phyloP scores from a whole-genome alignment of 2,797 vertebrate species.

The Vultur gryphus region DNA sequence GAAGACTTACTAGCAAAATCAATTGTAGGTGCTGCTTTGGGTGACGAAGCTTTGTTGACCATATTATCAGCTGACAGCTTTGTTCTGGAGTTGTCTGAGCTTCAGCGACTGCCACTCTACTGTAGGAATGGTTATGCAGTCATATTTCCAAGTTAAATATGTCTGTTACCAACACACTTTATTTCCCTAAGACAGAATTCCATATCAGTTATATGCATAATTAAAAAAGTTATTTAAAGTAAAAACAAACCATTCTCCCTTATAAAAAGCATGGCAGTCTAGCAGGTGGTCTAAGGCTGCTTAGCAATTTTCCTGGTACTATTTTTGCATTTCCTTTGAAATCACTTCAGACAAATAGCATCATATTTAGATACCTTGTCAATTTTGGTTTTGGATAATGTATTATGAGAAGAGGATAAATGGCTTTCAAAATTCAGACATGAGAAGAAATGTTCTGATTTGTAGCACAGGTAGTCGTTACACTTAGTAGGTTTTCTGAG shows the following conservation, averaged over 20 bases:
- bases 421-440: neutral
- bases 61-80: neutral
- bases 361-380: neutral
- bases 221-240: neutral
- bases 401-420: neutral
- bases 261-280: neutral
- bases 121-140: neutral
- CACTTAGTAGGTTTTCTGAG: neutral
- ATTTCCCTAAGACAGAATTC: neutral
- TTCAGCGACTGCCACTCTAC: rapidly evolving
- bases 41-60: neutral
- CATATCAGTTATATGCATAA: neutral
- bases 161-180: neutral
- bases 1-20: neutral
- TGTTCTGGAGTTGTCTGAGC: neutral
- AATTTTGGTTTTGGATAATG: neutral
- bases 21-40: neutral
- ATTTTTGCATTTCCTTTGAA: constrained; percentile 34
- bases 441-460: neutral
- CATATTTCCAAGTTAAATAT: neutral
- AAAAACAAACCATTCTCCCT: neutral
- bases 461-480: neutral
- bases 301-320: neutral
- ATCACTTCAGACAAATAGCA: neutral
- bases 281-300: neutral